Percentiles rank a stretch among this genome's conserved stretches.
phyloP scores from a whole-genome alignment of 1,140 invertebrate species.

The Lamellibrachia luymesi region DNA sequence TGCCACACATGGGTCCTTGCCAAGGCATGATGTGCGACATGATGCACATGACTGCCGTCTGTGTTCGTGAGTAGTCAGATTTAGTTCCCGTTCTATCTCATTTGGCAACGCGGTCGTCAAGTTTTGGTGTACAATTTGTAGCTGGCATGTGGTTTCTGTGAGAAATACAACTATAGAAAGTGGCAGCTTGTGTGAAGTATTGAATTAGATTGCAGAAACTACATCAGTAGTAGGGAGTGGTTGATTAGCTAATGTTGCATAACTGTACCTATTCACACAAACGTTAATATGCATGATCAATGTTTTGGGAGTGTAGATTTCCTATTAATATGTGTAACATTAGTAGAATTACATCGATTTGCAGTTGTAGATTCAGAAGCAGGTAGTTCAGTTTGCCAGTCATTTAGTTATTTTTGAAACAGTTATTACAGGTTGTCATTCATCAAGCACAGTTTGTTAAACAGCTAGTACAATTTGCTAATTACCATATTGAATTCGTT shows the following conservation, averaged over 20 bases:
- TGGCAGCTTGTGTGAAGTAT: background rate
- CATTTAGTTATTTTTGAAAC: background rate
- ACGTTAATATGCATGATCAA: background rate
- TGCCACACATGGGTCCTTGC: background rate
- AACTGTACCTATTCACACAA: background rate
- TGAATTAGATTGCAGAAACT: no score
- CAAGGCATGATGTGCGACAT: background rate
- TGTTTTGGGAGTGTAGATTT: background rate
- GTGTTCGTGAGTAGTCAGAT: background rate
- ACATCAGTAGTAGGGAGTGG: no score
- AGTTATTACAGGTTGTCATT: background rate
- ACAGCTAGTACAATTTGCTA: background rate
- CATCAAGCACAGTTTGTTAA: background rate
- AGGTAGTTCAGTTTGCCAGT: background rate
- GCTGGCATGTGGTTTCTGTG: background rate
- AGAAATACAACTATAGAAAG: background rate
- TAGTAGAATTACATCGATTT: background rate
- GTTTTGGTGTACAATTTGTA: background rate
- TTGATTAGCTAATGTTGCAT: background rate
- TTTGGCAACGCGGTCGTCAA: background rate
- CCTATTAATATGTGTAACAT: background rate
- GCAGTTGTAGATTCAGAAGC: background rate
- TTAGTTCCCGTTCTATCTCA: background rate
- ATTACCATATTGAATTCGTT: background rate
- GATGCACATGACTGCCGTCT: background rate